Percentiles rank a stretch among this genome's conserved stretches.
These are phyloP conservation scores for Cliona cf. orientalis DNA, from an alignment of 37 sponge, comb jelly and placozoan genomes.

Conservation along the genomic window DNA sequence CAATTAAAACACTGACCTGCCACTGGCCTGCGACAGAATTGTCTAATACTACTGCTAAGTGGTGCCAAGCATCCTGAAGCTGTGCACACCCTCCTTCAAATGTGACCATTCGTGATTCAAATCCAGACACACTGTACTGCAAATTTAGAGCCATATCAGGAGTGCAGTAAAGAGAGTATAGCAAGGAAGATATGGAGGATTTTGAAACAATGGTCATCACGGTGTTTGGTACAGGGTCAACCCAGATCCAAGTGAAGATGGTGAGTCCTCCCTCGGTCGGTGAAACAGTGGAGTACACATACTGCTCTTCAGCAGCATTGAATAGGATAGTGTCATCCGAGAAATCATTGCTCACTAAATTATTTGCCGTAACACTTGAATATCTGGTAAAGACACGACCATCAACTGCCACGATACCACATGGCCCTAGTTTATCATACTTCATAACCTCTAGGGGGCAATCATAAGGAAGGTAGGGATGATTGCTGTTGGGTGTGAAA, in stretches of 20 bases:
- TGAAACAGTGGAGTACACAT: conserved; percentile 14
- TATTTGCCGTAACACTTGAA: neutral
- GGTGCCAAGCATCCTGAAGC: conserved; percentile 73
- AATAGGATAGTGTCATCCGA: conserved; percentile 39
- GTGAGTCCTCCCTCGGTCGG: conserved; percentile 33
- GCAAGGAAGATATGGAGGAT: neutral
- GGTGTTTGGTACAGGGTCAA: neutral
- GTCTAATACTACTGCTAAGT: conserved; percentile 58
- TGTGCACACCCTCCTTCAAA: conserved; percentile 35
- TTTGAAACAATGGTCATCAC: conserved; percentile 62
- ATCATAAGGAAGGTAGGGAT: conserved; percentile 19
- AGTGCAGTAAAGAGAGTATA: conserved; percentile 36
- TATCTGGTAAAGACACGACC: conserved; percentile 10
- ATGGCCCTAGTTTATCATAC: conserved; percentile 25
- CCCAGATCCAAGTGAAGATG: conserved; percentile 69
- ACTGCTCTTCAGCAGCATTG: conserved; percentile 21
- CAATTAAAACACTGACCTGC: conserved; percentile 48
- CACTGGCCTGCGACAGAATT: conserved; percentile 11
- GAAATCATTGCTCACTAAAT: neutral
- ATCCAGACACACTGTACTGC: conserved; percentile 5
- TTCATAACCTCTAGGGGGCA: conserved; percentile 47
- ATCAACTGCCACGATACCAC: conserved; percentile 28
- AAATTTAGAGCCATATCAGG: conserved; percentile 42
- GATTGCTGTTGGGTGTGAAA: conserved; percentile 36
- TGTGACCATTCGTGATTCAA: conserved; percentile 5